These are phyloP conservation scores for Tinamus guttatus DNA, from an alignment of 2,113 vertebrate species.

Conservation along the genomic window DNA sequence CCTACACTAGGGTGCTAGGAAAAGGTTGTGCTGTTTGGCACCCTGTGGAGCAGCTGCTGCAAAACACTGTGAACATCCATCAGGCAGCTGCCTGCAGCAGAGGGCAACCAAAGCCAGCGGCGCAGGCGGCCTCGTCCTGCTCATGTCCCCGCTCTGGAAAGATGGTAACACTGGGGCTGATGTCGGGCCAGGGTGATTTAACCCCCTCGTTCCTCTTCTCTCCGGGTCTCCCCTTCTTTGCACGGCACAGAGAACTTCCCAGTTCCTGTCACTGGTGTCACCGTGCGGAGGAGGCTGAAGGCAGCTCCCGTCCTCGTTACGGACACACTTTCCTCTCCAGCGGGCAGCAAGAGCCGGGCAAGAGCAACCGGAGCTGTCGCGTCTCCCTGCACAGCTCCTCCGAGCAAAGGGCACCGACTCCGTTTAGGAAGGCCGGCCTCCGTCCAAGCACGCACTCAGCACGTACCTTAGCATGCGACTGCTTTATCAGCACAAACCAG, in stretches of 20 bases:
- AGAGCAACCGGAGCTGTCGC: neutral
- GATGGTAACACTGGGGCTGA: neutral
- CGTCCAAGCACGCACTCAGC: neutral
- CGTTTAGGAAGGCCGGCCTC: neutral
- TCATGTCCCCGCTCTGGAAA: neutral
- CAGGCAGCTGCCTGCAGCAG: neutral
- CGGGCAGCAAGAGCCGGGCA: neutral
- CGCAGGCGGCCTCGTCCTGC: neutral
- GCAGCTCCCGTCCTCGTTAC: neutral
- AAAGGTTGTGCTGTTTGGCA: neutral
- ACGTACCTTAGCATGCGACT: neutral
- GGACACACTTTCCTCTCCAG: neutral
- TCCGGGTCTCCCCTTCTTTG: neutral
- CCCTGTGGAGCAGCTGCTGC: neutral
- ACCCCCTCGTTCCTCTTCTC: neutral
- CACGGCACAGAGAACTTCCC: neutral
- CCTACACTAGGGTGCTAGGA: neutral
- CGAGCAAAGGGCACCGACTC: conserved; percentile 16
- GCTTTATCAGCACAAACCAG: conserved; percentile 34
- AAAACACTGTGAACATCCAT: neutral
- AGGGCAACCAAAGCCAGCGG: neutral
- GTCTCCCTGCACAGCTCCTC: neutral
- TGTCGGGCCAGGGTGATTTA: neutral
- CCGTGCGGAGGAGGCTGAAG: neutral
- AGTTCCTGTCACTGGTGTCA: neutral